Conservation (phyloP, 1,140 invertebrate genomes). For the Brachionus plicatilis region DNA sequence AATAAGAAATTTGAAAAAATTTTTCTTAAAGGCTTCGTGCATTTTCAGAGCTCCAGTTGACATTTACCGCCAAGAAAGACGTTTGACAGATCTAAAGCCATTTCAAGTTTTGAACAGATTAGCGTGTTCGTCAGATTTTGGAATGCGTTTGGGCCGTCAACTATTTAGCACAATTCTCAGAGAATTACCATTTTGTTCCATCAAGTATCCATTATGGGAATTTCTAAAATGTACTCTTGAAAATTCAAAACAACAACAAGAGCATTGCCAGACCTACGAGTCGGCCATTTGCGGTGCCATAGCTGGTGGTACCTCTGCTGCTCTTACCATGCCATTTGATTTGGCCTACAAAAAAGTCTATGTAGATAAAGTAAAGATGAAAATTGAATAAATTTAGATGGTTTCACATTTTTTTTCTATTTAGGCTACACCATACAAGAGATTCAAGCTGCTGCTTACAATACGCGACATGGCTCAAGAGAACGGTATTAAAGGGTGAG, state of each 20-base stretch:
- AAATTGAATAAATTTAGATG: neutral
- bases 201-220: conserved; percentile 23
- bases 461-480: neutral
- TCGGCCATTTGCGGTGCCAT: conserved; percentile 11
- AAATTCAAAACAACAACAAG: conserved; percentile 14
- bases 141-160: neutral
- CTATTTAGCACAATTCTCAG: neutral
- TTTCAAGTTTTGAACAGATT: conserved; percentile 7
- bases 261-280: neutral
- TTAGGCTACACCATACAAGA: neutral
- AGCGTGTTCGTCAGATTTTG: neutral
- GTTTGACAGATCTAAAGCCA: neutral
- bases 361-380: conserved; percentile 1
- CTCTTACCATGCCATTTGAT: conserved; percentile 5
- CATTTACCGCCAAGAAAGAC: neutral
- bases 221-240: conserved; percentile 1
- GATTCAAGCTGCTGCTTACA: neutral
- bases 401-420: neutral
- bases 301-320: neutral
- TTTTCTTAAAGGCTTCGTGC: neutral
- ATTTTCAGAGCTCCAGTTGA: conserved; percentile 4
- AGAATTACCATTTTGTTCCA: conserved; percentile 27
- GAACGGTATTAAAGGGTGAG: conserved; percentile 14
- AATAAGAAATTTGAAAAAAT: neutral
- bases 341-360: neutral